Evolutionary conservation across 30 jellyfish, hydroid and myxozoan species (phyloP).

Genomic region (Pelagia noctiluca): DNA sequence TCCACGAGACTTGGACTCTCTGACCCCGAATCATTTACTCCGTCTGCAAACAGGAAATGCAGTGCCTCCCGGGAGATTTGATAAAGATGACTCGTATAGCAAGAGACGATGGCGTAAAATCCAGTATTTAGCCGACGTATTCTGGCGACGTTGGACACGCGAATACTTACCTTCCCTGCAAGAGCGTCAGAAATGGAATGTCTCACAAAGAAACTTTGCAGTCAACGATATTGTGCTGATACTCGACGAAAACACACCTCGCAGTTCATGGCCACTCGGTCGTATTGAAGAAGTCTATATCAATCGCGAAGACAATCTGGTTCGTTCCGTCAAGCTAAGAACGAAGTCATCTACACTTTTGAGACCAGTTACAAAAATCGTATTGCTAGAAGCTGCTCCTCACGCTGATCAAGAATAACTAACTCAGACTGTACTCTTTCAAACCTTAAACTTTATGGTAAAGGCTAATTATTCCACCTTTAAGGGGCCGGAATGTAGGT

Average conservation of each 20-base stretch:
- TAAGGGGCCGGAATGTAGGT: too few relatives aligned
- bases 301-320: too few relatives aligned
- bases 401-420: too few relatives aligned
- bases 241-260: constrained; percentile 7
- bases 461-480: too few relatives aligned
- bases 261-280: constrained; percentile 63
- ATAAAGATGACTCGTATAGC: too few relatives aligned
- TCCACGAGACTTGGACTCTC: constrained; percentile 33
- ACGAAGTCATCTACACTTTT: constrained; percentile 9
- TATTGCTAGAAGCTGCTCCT: constrained; percentile 40
- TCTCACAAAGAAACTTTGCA: constrained; percentile 7
- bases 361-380: constrained; percentile 30
- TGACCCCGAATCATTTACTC: constrained; percentile 59
- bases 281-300: constrained; percentile 18
- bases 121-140: constrained; percentile 50
- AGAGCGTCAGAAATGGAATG: too few relatives aligned
- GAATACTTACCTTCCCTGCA: constrained; percentile 50
- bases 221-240: constrained; percentile 28
- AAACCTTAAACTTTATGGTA: too few relatives aligned
- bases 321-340: constrained; percentile 17
- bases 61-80: too few relatives aligned
- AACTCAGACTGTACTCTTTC: too few relatives aligned
- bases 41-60: too few relatives aligned
- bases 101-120: constrained; percentile 37
- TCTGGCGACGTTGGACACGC: constrained; percentile 27